Evolutionary conservation across 2,888 invertebrate species (phyloP), one percentile per base, ranked within the genome.

Genomic region (Coremacera marginata): DNA sequence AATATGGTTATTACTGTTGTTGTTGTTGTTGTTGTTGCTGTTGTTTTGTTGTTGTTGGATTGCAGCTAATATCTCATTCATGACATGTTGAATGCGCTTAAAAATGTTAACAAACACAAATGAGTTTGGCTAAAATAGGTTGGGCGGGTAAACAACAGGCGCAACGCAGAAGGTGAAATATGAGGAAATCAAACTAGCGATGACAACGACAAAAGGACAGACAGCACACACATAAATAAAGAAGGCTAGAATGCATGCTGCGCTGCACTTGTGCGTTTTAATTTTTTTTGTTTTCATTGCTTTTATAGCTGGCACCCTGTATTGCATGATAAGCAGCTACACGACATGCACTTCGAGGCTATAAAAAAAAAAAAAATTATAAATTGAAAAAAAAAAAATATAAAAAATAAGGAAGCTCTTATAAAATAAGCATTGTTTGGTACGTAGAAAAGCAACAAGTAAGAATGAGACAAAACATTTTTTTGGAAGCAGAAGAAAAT

Each of bases 71-170:
- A 57, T 70, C 75, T 70, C 75, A 75, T 75, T 68, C 75, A 75
- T 70, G 75, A 70, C 75, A 70, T 75, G 75, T 75, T 68, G 75
- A 75, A 75, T 75, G 75, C 75, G 75, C 70, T 75, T 75, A 44
- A 68, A 75, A 57, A 67, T 74, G 65, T 67, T 74, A 67, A 75
- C 75, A 52, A 63, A 63, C 31, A 16, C 63, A 31, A 63, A 31
- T 31, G 63, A 63, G 44, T 44, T 44, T 31, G 63, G 31, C 31
- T 55, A 19, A 22, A 22, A 19, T 55, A 19, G 19, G n/a, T 19
- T 22, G 55, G 19, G 5, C 55, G n/a, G n/a, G 19, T 5, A 55
- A 19, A 19, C 19, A 55, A 55, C 55, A 22, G 34, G 4, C 31
- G 63, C 11, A 3, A 3, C 2, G 34, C n/a, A 27, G 63, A 63